Conservation (phyloP, 2,888 invertebrate genomes). For the Eupithecia insigniata region DNA sequence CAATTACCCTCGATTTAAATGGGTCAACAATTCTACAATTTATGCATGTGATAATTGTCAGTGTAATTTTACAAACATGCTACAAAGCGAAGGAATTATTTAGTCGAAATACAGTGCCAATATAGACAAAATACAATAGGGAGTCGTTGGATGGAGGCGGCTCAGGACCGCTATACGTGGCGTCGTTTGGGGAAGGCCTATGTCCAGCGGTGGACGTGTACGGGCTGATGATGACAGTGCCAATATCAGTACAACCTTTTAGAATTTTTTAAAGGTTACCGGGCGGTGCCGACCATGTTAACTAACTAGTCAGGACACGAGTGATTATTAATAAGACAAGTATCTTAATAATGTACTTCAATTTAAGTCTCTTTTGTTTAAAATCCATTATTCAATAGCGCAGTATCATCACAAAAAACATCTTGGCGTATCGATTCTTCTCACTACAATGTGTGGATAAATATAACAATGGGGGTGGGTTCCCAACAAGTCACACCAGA, state of each 20-base stretch:
- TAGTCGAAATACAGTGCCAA: slow-evolving; percentile 24
- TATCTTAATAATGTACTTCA: background rate
- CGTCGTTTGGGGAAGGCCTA: no score
- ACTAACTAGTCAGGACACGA: slow-evolving; percentile 59
- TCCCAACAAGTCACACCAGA: no score
- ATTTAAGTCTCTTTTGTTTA: background rate
- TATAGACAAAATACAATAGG: no score
- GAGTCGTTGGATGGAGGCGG: no score
- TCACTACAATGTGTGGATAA: background rate
- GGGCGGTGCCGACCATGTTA: slow-evolving; percentile 54
- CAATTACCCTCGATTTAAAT: background rate
- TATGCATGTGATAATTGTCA: slow-evolving; percentile 13
- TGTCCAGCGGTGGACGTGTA: no score
- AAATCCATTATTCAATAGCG: background rate
- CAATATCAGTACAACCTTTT: slow-evolving; percentile 53
- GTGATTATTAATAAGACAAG: slow-evolving; percentile 16
- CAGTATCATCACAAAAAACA: background rate
- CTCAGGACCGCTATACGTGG: no score
- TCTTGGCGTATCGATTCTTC: background rate
- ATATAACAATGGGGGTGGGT: background rate
- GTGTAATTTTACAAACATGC: slow-evolving; percentile 8
- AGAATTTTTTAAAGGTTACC: slow-evolving; percentile 50
- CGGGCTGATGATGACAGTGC: no score
- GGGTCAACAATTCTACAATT: slow-evolving; percentile 4
- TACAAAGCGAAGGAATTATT: slow-evolving; percentile 9